Evolutionary conservation across 2,888 invertebrate species (phyloP).

Genomic region (Brachynemurus nebulosus): DNA sequence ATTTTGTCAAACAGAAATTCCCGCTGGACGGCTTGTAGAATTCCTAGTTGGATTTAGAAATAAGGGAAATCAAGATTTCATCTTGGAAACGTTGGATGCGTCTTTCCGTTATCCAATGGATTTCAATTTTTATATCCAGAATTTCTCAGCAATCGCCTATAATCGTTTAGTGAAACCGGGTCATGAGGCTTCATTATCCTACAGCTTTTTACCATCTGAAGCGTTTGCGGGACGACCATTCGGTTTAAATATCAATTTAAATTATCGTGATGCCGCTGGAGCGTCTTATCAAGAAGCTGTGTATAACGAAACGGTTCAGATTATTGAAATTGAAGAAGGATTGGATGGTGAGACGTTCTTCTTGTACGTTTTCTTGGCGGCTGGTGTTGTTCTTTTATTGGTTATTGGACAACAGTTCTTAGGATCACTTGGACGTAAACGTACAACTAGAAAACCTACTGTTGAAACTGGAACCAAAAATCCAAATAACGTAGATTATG

Average conservation of each 20-base stretch:
- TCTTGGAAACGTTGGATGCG: slow-evolving; percentile 87
- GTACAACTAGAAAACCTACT: slow-evolving; percentile 39
- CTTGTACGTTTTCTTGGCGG: slow-evolving; percentile 89
- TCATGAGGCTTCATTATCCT: slow-evolving; percentile 88
- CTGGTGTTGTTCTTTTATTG: slow-evolving; percentile 71
- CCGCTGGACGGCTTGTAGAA: slow-evolving; percentile 85
- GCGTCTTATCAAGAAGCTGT: slow-evolving; percentile 70
- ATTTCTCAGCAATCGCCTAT: slow-evolving; percentile 85
- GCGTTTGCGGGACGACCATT: slow-evolving; percentile 95
- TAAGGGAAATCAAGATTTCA: slow-evolving; percentile 81
- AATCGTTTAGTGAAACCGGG: slow-evolving; percentile 78
- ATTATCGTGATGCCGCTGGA: slow-evolving; percentile 71
- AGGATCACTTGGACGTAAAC: slow-evolving; percentile 65
- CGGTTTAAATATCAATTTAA: slow-evolving; percentile 83
- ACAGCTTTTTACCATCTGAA: slow-evolving; percentile 90
- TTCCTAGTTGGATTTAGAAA: slow-evolving; percentile 94
- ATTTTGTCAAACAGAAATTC: slow-evolving; percentile 47
- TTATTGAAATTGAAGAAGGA: slow-evolving; percentile 92
- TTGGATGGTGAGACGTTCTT: slow-evolving; percentile 98
- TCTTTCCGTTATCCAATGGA: slow-evolving; percentile 99
- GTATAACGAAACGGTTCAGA: slow-evolving; percentile 94
- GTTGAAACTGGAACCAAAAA: slow-evolving; percentile 87
- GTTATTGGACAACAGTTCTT: slow-evolving; percentile 83
- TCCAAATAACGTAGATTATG: slow-evolving; percentile 88
- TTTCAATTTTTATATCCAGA: slow-evolving; percentile 95